Percentiles rank a stretch among this genome's conserved stretches.
Evolutionary conservation across 2,113 vertebrate species (phyloP).

Genomic region (Cephalopholis sonnerati): DNA sequence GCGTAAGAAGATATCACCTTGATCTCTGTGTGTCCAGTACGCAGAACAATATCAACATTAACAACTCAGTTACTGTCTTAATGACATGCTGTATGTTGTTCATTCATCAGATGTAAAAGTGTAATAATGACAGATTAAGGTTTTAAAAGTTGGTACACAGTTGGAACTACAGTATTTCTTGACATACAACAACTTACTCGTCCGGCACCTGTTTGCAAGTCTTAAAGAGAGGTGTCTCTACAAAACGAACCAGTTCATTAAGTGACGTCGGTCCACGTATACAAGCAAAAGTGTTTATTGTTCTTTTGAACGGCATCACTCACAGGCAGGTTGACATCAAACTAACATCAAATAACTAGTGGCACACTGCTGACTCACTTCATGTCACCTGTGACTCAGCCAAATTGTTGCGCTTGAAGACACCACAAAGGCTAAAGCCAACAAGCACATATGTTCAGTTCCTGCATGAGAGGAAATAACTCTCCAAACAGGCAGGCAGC

Average conservation of each 20-base stretch:
- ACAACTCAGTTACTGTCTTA: not conserved
- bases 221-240: not conserved
- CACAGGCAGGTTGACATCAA: not conserved
- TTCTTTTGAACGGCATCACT: not conserved
- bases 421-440: too few species aligned
- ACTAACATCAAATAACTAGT: too few species aligned
- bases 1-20: not conserved
- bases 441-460: too few species aligned
- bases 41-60: not conserved
- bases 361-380: too few species aligned
- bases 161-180: not conserved
- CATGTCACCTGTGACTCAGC: too few species aligned
- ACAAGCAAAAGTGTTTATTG: not conserved
- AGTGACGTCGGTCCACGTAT: not conserved
- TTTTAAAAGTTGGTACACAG: not conserved
- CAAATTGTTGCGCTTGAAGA: too few species aligned
- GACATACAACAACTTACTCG: not conserved
- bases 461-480: too few species aligned
- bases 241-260: not conserved
- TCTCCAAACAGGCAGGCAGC: too few species aligned
- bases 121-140: not conserved
- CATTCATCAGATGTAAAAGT: not conserved
- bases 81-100: not conserved
- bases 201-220: not conserved
- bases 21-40: constrained; percentile 6